Conservation (phyloP, 2,888 invertebrate genomes). For the Amiota communis region DNA sequence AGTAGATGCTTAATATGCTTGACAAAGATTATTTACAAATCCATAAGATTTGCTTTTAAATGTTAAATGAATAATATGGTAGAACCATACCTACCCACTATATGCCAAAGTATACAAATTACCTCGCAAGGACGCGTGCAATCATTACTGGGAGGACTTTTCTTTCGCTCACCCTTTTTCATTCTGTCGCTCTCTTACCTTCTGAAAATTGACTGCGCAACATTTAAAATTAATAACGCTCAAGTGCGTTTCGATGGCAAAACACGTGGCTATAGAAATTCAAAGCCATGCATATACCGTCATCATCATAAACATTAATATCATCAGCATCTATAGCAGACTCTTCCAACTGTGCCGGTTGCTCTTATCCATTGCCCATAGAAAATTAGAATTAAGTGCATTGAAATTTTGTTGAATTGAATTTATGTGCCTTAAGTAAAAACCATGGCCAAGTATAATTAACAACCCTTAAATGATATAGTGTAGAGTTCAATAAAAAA, state of each 20-base stretch:
- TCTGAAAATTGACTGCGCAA: slow-evolving; percentile 32
- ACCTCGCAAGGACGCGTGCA: too few relatives aligned
- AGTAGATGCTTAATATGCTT: too few relatives aligned
- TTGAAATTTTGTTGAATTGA: background rate
- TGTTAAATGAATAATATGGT: too few relatives aligned
- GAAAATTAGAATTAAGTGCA: background rate
- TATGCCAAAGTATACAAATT: too few relatives aligned
- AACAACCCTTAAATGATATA: slow-evolving; percentile 28
- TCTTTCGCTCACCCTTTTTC: too few relatives aligned
- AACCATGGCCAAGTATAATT: background rate
- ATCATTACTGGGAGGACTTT: too few relatives aligned
- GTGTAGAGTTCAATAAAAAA: too few relatives aligned
- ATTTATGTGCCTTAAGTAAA: background rate
- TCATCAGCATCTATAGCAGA: background rate
- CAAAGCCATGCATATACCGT: slow-evolving; percentile 32
- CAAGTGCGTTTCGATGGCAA: slow-evolving; percentile 63
- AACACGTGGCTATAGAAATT: slow-evolving; percentile 42
- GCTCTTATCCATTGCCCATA: background rate
- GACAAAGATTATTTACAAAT: too few relatives aligned
- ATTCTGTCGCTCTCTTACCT: too few relatives aligned
- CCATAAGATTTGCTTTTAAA: too few relatives aligned
- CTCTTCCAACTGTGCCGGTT: background rate
- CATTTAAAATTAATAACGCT: slow-evolving; percentile 69
- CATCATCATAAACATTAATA: slow-evolving; percentile 13
- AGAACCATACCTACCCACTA: too few relatives aligned